Evolutionary conservation across 2,888 invertebrate species (phyloP).

Genomic region (Cantharis rustica): DNA sequence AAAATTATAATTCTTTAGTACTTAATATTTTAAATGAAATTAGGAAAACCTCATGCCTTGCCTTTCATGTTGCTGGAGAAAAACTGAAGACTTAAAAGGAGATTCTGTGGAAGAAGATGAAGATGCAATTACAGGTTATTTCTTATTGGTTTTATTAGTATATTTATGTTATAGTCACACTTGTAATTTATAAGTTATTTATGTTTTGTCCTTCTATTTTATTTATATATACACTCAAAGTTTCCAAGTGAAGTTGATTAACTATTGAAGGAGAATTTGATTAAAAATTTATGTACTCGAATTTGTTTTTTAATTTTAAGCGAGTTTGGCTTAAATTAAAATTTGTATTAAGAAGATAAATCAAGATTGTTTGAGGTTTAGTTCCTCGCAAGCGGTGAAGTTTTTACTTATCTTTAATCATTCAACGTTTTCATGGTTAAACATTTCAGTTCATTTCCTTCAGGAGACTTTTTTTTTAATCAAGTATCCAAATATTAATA

Average conservation of each 20-base stretch:
- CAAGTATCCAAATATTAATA: background rate
- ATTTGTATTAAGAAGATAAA: background rate
- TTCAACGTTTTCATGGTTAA: background rate
- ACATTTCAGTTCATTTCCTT: background rate
- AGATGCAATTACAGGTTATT: conserved; percentile 31
- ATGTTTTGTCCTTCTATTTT: background rate
- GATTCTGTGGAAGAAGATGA: conserved; percentile 31
- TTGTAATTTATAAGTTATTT: background rate
- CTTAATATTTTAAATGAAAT: conserved; percentile 17
- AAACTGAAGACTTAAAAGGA: conserved; percentile 35
- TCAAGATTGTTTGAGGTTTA: background rate
- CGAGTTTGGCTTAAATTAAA: background rate
- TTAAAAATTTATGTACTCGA: background rate
- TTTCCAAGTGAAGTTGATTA: background rate
- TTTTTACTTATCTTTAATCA: background rate
- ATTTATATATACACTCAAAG: background rate
- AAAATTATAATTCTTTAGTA: background rate
- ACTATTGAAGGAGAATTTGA: background rate
- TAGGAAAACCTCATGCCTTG: conserved; percentile 34
- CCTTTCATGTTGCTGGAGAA: conserved; percentile 37
- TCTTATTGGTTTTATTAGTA: background rate
- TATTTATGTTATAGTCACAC: background rate
- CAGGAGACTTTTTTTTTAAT: background rate
- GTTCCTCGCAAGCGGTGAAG: background rate
- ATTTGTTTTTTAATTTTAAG: background rate